Evolutionary conservation across 2,888 invertebrate genomes (phyloP), one percentile per base, ranked within the genome.

Genomic region (Noctua janthina): DNA sequence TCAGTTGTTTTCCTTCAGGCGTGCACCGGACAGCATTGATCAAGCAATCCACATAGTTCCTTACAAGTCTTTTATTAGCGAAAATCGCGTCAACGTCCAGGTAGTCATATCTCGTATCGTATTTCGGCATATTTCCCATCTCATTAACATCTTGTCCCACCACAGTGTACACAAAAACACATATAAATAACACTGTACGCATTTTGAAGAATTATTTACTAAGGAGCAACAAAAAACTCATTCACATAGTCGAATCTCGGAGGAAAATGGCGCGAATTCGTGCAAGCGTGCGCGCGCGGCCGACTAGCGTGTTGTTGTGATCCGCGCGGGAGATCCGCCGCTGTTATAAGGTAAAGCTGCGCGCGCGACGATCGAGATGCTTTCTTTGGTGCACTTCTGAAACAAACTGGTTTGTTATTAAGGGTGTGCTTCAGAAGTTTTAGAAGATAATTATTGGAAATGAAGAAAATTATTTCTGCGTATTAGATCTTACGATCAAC

Each of bases 31-130:
- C 98, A 85, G 97, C 96, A 86, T 97, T 97, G 81, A 98, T 95
- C 74, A 98, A 94, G 93, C 98, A 98, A 80, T 98, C 97, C 89
- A 98, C 97, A 94, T 98, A 98, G 91, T 98, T 98, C 85, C 97
- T 97, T 74, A 98, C 97, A 87, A 98, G 95, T 90, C 98, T 96
- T 89, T 98, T 97, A 92, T 98, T 98, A 73, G 97, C 97, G 90
- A 98, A 96, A 88, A 98, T 97, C 70, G 97, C 97, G 86, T 98
- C 98, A 49, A 98, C 95, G 92, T 98, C 98, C 88, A 98, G 94
- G 93, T 98, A 98, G 91, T 98, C 98, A 92, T 98, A 98, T 91
- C 98, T 97, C 68, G 93, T 91, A 78, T 97, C 96, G 80, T 97
- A 97, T 93, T 96, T 96, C 2, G 96, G 97, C 94, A 96, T 92